Evolutionary conservation across 92 coral and sea anemone species (phyloP), one percentile per base, ranked within the genome.

Genomic region (Epizoanthus scotinus): DNA sequence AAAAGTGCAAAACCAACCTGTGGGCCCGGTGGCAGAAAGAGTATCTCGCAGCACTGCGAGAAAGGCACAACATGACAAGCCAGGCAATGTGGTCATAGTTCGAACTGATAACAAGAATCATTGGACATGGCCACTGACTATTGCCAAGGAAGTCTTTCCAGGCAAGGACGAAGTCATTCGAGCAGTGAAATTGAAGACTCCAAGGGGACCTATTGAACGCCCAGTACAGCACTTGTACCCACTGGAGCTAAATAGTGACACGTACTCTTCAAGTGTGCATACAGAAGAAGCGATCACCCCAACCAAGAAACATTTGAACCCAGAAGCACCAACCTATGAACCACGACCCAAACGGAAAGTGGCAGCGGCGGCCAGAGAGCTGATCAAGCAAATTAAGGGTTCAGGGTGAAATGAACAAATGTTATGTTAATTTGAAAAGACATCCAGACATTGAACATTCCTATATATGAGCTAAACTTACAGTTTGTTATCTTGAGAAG

Each of bases 171-270:
- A 84, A 8, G 55, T 71, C 7, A 84, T 28, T 2, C 73, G 81
- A 42, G 89, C 60, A 4, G 89, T 79, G 31, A 84, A 85, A 66
- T 54, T 79, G 70, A 85, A 52, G 22, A 85, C 85, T 34, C 59
- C 69, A 6, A 79, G 79, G 12, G 82, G 82, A 69, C 52, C 52
- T 0, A 62, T 79, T 25, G 71, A 78, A 50, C 55, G 82, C 21
- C 85, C 89, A 5, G 83, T 85, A 6, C 89, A 85, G 77, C 85
- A 85, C 70, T 67, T 78, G 13, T 79, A 79, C 62, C 89, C 74
- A 0, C 19, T 79, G 25, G 88, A 84, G 59, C 74, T 84, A 14
- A 67, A 55, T 62, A 21, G 88, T 58, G 84, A 84, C 27, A 29
- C 12, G 52, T 15, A 47, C 52, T 47, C 52, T 47, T 3, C 67